phyloP scores from a whole-genome alignment of 1,140 invertebrate species.

The Drosophila serrata region DNA sequence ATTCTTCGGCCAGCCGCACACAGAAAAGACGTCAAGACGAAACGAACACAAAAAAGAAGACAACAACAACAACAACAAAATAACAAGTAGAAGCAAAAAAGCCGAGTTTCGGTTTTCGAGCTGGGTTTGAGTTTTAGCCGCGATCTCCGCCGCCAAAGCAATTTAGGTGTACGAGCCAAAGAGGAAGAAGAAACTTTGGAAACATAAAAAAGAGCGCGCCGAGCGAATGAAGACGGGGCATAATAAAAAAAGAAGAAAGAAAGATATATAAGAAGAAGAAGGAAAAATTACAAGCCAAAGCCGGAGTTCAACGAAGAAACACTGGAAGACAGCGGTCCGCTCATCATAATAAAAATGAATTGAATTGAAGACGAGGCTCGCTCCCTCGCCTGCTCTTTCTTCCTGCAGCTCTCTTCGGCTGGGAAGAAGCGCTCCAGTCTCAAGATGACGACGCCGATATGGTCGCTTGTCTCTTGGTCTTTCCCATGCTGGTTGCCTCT shows the following conservation, averaged over 20 bases:
- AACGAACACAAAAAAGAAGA: constrained; percentile 17
- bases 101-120: constrained; percentile 76
- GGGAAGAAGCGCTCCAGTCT: constrained; percentile 28
- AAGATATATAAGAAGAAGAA: constrained; percentile 56
- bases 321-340: constrained; percentile 48
- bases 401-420: constrained; percentile 9
- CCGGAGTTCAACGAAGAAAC: constrained; percentile 52
- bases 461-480: constrained; percentile 40
- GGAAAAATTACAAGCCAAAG: constrained; percentile 56
- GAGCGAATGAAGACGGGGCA: constrained; percentile 32
- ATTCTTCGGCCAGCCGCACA: constrained; percentile 63
- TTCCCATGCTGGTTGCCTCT: constrained; percentile 69
- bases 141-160: constrained; percentile 72
- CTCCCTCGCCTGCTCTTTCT: constrained; percentile 21
- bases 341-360: constrained; percentile 83
- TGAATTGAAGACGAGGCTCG: constrained; percentile 64
- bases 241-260: constrained; percentile 29
- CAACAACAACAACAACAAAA: constrained; percentile 22
- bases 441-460: constrained; percentile 70
- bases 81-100: constrained; percentile 53
- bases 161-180: constrained; percentile 78
- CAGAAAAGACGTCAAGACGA: constrained; percentile 27
- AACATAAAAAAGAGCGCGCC: constrained; percentile 67
- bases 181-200: constrained; percentile 79
- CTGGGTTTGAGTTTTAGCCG: constrained; percentile 52